These are phyloP conservation scores for Palythoa grandiflora DNA, from an alignment of 92 coral and sea anemone species.

Conservation along the genomic window DNA sequence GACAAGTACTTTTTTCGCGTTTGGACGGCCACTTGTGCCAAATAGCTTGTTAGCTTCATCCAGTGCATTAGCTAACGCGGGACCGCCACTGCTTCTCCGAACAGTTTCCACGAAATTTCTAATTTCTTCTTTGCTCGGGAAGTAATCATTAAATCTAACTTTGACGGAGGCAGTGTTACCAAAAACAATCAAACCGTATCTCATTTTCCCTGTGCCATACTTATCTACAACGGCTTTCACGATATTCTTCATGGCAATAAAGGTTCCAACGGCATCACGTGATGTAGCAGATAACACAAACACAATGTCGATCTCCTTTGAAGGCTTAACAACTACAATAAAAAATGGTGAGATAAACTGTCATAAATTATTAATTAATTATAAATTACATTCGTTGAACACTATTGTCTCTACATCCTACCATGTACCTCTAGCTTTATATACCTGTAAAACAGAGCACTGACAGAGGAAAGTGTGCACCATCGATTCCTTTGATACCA, in stretches of 20 bases:
- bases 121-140: constrained; percentile 31
- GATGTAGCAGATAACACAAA: constrained; percentile 35
- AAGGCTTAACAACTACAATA: neutral
- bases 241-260: constrained; percentile 51
- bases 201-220: constrained; percentile 51
- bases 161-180: constrained; percentile 41
- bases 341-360: neutral
- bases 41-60: constrained; percentile 53
- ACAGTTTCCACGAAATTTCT: constrained; percentile 47
- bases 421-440: no score
- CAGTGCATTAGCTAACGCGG: constrained; percentile 49
- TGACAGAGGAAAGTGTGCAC: neutral
- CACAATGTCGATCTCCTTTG: constrained; percentile 24
- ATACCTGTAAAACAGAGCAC: no score
- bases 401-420: no score
- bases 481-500: neutral
- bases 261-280: constrained; percentile 29
- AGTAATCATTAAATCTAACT: constrained; percentile 39
- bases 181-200: constrained; percentile 57
- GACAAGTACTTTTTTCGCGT: constrained; percentile 48
- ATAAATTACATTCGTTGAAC: no score
- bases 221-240: constrained; percentile 56
- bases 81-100: constrained; percentile 45
- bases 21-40: constrained; percentile 45
- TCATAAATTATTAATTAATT: no score